Base-by-base conservation (phyloP, 2,888 invertebrate species). In the Drosophila planitibia region DNA sequence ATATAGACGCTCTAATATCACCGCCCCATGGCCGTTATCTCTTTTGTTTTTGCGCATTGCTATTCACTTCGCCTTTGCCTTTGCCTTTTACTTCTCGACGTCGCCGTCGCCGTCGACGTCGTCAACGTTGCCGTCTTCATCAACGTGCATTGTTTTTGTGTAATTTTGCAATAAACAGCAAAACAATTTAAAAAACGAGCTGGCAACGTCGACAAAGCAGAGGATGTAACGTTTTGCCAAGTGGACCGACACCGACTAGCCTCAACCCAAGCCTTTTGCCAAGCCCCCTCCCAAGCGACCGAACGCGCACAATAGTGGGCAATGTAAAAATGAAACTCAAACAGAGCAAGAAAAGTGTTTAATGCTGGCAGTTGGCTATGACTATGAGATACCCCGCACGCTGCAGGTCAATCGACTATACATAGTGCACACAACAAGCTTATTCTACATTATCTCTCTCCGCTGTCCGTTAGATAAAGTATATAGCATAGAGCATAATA, bases 81-180 rank as follows among this genome's bases (percentile, higher is more conserved):
- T 74, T 66, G 64, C 64, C 73, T 73, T 81, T 70, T 67, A 52
- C 74, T 67, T 65, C 60, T 63, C 68, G 60, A 58, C 72, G 44
- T 44, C n/a, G n/a, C 41, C 71, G 64, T 63, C 70, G 62, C 61
- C 77, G 61, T 67, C 72, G 75, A 47, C 69, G 82, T 83, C 83
- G 77, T 83, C 87, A 84, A 76, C 82, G 73, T 73, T 70, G 82
- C 81, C 79, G 85, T 84, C 86, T 90, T 89, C 89, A 89, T 86
- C 90, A 90, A 75, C 82, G 72, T 75, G 86, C 81, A 90, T 88
- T 88, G 87, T 88, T 88, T 89, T 88, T 88, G 91, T 88, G 91
- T 88, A 88, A 88, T 88, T 88, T 90, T 89, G 88, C 88, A 90
- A 89, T 88, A 90, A 90, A 90, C 91, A 87, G 88, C 88, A 90